phyloP scores from a whole-genome alignment of 2,113 vertebrate genomes.

The Pollimyrus isidori region DNA sequence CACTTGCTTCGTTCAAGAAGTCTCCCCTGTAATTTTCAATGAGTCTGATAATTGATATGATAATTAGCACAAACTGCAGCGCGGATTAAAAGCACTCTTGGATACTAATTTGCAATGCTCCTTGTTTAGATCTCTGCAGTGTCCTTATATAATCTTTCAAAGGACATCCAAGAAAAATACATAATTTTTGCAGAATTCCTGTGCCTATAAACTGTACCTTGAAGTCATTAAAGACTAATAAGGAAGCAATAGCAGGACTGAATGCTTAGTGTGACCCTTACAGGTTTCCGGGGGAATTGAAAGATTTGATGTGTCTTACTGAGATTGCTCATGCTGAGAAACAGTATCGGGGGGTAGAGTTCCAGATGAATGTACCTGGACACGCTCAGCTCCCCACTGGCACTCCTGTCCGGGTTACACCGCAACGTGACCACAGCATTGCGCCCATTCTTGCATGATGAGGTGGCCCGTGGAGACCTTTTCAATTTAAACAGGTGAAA shows the following conservation, averaged over 20 bases:
- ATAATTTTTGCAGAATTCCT: background rate
- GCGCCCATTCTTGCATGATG: slow-evolving; percentile 78
- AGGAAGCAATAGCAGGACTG: background rate
- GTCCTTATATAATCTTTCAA: background rate
- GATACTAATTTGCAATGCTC: background rate
- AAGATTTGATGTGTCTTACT: background rate
- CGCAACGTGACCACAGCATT: slow-evolving; percentile 77
- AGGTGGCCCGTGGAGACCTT: slow-evolving; percentile 74
- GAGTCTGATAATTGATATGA: background rate
- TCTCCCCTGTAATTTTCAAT: slow-evolving; percentile 8
- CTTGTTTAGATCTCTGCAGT: background rate
- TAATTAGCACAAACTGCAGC: background rate
- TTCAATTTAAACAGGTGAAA: background rate
- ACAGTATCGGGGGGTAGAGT: background rate
- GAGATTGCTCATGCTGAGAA: background rate
- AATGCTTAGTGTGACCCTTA: background rate
- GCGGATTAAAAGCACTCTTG: background rate
- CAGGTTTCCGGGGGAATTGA: background rate
- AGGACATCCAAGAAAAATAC: background rate
- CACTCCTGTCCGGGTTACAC: slow-evolving; percentile 68
- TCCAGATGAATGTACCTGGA: slow-evolving; percentile 66
- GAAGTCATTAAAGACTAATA: background rate
- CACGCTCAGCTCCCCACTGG: slow-evolving; percentile 69
- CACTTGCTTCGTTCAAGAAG: background rate
- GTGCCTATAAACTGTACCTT: background rate